Evolutionary conservation across 2,888 invertebrate genomes (phyloP), one percentile per base, ranked within the genome.

Genomic region (Oligia strigilis): DNA sequence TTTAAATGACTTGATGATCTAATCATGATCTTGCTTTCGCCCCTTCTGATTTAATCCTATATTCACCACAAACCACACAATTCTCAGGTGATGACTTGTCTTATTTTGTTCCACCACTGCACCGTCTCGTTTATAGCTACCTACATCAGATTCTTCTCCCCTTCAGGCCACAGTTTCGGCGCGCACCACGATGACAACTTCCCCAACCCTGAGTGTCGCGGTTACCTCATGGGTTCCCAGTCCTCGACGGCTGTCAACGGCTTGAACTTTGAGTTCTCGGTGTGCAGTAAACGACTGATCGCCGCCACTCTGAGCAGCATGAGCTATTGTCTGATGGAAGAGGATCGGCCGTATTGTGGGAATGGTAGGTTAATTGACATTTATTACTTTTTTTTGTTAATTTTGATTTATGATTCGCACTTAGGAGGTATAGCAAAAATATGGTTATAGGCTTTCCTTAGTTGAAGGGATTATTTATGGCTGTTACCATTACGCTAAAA

Each of bases 101-200:
- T 40, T 40, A 9, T 40, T 71, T 55, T 36, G 8, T 23, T 70
- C 52, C 23, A 52, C 36, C 23, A 23, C 23, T 8, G 4, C 29
- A 29, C 29, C 29, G 29, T 29, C 29, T 36, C 13, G 2, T 55
- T 55, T 14, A 23, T 19, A 36, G 19, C 40, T 40, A 40, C 8
- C 40, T 40, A 40, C 8, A 67, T 66, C 67, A 43, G 23, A 8
- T 43, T 67, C 43, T 55, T 52, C 52, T n/a, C 3, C 14, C 11
- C 9, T 11, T 2, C 88, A 96, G 97, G 97, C 0, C 97, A 97
- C 90, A 97, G 97, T 90, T 97, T 97, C 85, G 97, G 97, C 4
- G 97, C 97, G 0, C 95, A 96, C 82, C 97, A 97, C 90, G 97
- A 97, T 88, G 96, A 97, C 77, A 94, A 95, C 87, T 96, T 95